phyloP scores from a whole-genome alignment of 2,797 vertebrate genomes.

The Glossophaga mutica region DNA sequence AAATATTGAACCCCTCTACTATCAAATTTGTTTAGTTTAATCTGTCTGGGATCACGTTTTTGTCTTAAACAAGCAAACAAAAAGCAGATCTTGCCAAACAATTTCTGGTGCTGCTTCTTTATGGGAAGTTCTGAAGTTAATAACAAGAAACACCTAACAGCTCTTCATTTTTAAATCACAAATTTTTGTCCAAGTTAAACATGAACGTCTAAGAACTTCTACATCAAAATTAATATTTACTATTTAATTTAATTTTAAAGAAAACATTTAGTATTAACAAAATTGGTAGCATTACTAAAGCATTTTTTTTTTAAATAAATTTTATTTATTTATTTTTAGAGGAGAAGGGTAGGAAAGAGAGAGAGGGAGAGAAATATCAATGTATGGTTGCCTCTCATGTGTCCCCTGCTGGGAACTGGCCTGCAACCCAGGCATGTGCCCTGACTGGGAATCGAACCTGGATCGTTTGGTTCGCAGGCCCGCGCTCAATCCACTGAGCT shows the following conservation, averaged over 20 bases:
- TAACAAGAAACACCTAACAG: background rate
- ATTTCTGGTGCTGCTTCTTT: background rate
- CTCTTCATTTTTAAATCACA: background rate
- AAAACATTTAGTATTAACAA: background rate
- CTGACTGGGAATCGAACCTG: too few species aligned
- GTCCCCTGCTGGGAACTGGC: too few species aligned
- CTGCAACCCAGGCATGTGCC: too few species aligned
- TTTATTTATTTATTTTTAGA: too few species aligned
- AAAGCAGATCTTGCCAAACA: background rate
- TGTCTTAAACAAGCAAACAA: background rate
- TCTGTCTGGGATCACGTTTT: background rate
- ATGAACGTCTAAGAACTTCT: background rate
- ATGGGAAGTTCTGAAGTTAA: background rate
- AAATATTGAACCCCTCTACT: background rate
- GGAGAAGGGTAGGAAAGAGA: too few species aligned
- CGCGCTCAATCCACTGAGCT: too few species aligned
- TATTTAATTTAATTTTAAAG: background rate
- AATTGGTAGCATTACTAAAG: background rate
- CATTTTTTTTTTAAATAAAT: background rate
- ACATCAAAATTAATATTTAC: background rate
- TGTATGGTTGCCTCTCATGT: too few species aligned
- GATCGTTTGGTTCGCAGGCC: too few species aligned
- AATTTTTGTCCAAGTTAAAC: background rate
- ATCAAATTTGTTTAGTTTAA: background rate
- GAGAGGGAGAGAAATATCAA: too few species aligned